phyloP scores from a whole-genome alignment of 2,113 vertebrate species.

The Tricholaema leucomelas region DNA sequence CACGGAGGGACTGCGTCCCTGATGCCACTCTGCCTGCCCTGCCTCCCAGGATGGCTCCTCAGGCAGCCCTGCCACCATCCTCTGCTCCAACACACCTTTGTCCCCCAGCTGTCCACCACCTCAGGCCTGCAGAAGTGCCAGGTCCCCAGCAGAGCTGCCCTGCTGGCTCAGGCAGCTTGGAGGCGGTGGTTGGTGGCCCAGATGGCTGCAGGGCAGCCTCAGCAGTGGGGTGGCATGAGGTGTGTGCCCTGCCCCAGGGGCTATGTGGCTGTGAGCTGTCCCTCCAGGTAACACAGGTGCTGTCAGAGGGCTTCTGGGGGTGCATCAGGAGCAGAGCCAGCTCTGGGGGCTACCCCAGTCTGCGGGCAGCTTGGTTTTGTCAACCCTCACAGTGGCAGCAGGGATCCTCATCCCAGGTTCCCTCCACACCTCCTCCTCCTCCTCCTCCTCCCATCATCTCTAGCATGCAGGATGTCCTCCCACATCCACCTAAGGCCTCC shows the following conservation, averaged over 20 bases:
- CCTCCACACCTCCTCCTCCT: fast-evolving
- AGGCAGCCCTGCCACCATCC: not conserved
- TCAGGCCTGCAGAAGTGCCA: not conserved
- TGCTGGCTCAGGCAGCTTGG: not conserved
- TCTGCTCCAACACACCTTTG: not conserved
- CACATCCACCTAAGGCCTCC: not conserved
- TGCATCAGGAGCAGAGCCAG: not conserved
- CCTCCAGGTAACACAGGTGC: not conserved
- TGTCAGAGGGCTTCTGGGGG: not conserved
- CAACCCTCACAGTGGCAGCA: fast-evolving
- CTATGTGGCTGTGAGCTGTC: not conserved
- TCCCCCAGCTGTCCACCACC: not conserved
- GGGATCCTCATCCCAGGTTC: not conserved
- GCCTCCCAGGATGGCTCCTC: not conserved
- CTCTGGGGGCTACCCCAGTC: fast-evolving
- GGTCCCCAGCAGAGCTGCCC: not conserved
- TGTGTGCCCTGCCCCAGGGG: too few relatives aligned
- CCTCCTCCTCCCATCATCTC: not conserved
- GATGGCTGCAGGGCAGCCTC: not conserved
- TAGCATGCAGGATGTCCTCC: not conserved
- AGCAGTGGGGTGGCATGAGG: fast-evolving
- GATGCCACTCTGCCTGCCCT: not conserved
- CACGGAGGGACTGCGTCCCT: not conserved
- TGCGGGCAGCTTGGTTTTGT: fast-evolving
- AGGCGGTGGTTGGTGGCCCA: not conserved